These are phyloP conservation scores for Ophiodon elongatus DNA, from an alignment of 2,113 vertebrate species.

Conservation along the genomic window DNA sequence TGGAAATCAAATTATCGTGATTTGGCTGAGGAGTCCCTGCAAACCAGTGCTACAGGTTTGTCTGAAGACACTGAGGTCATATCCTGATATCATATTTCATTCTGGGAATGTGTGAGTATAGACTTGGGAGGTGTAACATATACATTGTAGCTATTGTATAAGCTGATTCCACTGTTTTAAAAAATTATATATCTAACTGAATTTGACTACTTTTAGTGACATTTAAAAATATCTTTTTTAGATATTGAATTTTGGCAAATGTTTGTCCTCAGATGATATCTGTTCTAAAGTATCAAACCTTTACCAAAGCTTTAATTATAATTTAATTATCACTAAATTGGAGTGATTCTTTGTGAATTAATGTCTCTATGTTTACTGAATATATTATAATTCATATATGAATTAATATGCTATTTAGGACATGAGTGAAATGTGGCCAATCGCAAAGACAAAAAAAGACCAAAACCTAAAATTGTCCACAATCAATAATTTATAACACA, in stretches of 20 bases:
- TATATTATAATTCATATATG: not conserved
- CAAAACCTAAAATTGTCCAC: not conserved
- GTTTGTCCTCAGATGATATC: not conserved
- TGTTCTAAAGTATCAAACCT: not conserved
- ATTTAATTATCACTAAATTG: not conserved
- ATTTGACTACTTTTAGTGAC: not conserved
- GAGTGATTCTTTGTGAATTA: not conserved
- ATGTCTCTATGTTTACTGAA: not conserved
- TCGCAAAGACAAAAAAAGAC: not conserved
- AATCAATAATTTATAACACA: slow-evolving; percentile 29
- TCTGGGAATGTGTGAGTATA: not conserved
- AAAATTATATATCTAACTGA: not conserved
- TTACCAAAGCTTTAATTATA: not conserved
- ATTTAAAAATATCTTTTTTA: not conserved
- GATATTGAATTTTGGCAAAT: not conserved
- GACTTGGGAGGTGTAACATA: not conserved
- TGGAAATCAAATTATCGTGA: not conserved
- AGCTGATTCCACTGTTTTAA: not conserved
- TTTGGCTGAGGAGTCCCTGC: not conserved
- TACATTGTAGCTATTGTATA: not conserved
- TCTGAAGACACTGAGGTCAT: not conserved
- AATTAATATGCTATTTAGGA: not conserved
- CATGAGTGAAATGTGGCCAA: not conserved
- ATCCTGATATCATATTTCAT: not conserved
- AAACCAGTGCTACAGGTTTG: not conserved